phyloP scores from a whole-genome alignment of 2,888 invertebrate genomes.

The Philereme vetulata region DNA sequence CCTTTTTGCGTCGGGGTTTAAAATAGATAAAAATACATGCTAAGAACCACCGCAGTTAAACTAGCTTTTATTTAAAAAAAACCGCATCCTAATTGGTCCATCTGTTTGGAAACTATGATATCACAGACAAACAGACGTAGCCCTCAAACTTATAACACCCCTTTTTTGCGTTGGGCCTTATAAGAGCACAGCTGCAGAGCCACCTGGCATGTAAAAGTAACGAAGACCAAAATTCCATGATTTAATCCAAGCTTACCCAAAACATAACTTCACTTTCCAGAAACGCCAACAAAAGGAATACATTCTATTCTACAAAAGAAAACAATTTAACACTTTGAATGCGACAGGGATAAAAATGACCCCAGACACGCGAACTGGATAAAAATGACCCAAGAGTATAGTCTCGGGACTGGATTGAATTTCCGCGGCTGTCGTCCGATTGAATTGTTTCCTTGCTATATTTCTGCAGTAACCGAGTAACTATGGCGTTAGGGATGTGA shows the following conservation, averaged over 20 bases:
- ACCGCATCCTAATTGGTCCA: too few species aligned
- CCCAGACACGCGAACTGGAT: constrained; percentile 27
- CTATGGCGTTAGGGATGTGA: constrained; percentile 36
- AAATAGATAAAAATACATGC: too few species aligned
- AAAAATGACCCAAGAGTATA: constrained; percentile 42
- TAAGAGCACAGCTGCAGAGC: too few species aligned
- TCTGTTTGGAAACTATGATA: too few species aligned
- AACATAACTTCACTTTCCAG: neutral
- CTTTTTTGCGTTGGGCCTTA: too few species aligned
- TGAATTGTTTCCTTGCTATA: constrained; percentile 55
- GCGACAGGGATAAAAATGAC: constrained; percentile 28
- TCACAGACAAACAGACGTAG: too few species aligned
- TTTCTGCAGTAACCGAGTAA: constrained; percentile 46
- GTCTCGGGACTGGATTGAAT: constrained; percentile 49
- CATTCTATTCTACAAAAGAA: constrained; percentile 18
- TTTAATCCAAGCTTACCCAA: neutral
- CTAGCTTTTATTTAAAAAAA: too few species aligned
- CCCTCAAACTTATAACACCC: too few species aligned
- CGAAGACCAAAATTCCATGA: too few species aligned
- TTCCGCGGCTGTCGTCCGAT: constrained; percentile 49
- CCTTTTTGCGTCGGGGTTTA: too few species aligned
- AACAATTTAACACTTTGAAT: constrained; percentile 38
- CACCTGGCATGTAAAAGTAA: too few species aligned
- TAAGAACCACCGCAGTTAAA: too few species aligned
- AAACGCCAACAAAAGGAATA: neutral